Evolutionary conservation across 2,797 vertebrate genomes (phyloP).

Genomic region (Mormyrus proboscirostris): DNA sequence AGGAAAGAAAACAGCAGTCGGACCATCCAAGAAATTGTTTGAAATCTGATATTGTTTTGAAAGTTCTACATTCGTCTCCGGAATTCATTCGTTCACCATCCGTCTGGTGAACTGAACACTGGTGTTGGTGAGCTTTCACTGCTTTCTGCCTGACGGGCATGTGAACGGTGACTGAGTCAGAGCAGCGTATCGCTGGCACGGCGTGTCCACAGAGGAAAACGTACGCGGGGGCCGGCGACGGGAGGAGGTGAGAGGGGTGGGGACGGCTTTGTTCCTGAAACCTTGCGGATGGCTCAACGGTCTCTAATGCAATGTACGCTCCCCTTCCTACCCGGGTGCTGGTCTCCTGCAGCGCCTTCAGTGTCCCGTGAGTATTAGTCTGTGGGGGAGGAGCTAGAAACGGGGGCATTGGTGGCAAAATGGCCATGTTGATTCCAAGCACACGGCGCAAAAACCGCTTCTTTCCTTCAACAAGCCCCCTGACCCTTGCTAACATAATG

Average conservation of each 20-base stretch:
- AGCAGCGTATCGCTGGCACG: not conserved
- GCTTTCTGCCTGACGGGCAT: not conserved
- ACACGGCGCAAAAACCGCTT: not conserved
- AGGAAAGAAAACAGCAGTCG: not conserved
- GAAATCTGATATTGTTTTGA: not conserved
- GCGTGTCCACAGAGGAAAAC: not conserved
- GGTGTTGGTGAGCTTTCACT: not conserved
- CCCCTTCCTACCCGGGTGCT: not conserved
- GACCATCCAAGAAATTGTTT: not conserved
- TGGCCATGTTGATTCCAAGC: not conserved
- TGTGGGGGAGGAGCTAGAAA: not conserved
- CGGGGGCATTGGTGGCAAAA: not conserved
- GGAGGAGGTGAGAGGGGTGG: not conserved
- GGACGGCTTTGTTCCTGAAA: not conserved
- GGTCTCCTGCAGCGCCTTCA: not conserved
- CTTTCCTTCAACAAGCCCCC: not conserved
- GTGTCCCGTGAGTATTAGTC: not conserved
- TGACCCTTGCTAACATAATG: not conserved
- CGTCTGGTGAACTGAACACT: not conserved
- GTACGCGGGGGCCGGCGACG: not conserved
- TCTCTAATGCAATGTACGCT: not conserved
- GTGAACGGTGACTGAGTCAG: not conserved
- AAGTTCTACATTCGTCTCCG: not conserved
- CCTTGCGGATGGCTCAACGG: not conserved
- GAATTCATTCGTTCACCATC: not conserved